phyloP scores from a whole-genome alignment of 2,113 vertebrate genomes.

The Perca flavescens region DNA sequence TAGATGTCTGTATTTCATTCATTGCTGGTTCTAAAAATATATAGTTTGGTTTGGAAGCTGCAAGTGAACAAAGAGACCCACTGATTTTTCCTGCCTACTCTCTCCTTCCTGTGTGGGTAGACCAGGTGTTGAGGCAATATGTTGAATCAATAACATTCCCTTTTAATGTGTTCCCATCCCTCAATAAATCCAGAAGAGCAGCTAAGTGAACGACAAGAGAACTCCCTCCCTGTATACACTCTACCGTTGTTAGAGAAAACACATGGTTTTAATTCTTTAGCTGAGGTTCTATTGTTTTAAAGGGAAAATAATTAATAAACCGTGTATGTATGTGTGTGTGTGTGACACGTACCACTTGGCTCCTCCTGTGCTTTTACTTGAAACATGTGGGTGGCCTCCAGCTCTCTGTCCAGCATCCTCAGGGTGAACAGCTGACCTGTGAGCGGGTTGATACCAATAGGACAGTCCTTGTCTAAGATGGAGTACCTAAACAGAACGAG shows the following conservation, averaged over 20 bases:
- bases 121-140: conserved; percentile 63
- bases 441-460: conserved; percentile 79
- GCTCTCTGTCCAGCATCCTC: conserved; percentile 90
- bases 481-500: conserved; percentile 84
- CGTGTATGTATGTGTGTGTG: conserved; percentile 1
- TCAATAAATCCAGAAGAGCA: conserved; percentile 23
- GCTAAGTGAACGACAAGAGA: conserved; percentile 29
- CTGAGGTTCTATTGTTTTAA: conserved; percentile 66
- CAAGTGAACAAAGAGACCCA: conserved; percentile 61
- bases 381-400: conserved; percentile 85
- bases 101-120: conserved; percentile 39
- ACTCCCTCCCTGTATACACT: conserved; percentile 33
- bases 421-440: conserved; percentile 86
- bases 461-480: conserved; percentile 83
- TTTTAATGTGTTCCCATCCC: conserved; percentile 47
- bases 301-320: conserved; percentile 57
- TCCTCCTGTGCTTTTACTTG: conserved; percentile 91
- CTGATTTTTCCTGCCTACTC: conserved; percentile 64
- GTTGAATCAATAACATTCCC: conserved; percentile 50
- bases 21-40: conserved; percentile 73
- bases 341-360: conserved; percentile 73
- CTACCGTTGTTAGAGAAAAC: conserved; percentile 35
- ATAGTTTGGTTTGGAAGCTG: conserved; percentile 63
- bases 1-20: conserved; percentile 74
- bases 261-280: conserved; percentile 61